Evolutionary conservation across 1,140 invertebrate genomes (phyloP), one percentile per base, ranked within the genome.

Genomic region (Yoshiicerus persimilis): DNA sequence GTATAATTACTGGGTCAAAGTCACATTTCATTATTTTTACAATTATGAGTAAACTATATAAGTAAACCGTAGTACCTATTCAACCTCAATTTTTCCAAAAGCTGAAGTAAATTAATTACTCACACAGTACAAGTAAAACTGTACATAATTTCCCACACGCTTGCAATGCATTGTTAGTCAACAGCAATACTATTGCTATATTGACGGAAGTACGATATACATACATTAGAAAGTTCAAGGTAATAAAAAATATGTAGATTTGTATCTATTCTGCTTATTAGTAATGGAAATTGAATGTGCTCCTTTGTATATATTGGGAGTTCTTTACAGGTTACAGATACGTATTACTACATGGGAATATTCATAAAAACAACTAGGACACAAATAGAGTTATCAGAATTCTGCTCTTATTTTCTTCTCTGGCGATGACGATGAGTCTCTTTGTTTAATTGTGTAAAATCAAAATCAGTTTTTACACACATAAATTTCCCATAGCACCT

Each of bases 221-320:
- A 47, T 56, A 56, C 47, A 16, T 80, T 80, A n/a, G 75, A 80
- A 80, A 80, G 75, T 80, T 80, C 75, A 80, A 80, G 75, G 75
- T 80, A n/a, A 23, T 80, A 34, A 80, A 80, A 80, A 80, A 80
- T 36, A 20, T 80, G 34, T 80, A 80, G 75, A 32, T 20, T 23
- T 20, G 16, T 80, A 80, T 36, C 75, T 66, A 30, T 66, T 56
- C 64, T 66, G 32, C 32, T 30, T 34, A 80, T 80, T 80, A 80
- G 13, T 38, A 13, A 56, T 56, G 16, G 47, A 56, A 56, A 56
- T 16, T 56, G 20, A 56, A 16, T 20, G 47, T 56, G 34, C 23
- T 20, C 16, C 9, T 66, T 10, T 32, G 11, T 70, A 32, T 6
- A 36, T 11, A 4, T 75, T 36, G 27, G 25, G 64, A 25, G 27